Evolutionary conservation across 2,113 vertebrate genomes (phyloP), one percentile per base, ranked within the genome.

Genomic region (Stercorarius parasiticus): DNA sequence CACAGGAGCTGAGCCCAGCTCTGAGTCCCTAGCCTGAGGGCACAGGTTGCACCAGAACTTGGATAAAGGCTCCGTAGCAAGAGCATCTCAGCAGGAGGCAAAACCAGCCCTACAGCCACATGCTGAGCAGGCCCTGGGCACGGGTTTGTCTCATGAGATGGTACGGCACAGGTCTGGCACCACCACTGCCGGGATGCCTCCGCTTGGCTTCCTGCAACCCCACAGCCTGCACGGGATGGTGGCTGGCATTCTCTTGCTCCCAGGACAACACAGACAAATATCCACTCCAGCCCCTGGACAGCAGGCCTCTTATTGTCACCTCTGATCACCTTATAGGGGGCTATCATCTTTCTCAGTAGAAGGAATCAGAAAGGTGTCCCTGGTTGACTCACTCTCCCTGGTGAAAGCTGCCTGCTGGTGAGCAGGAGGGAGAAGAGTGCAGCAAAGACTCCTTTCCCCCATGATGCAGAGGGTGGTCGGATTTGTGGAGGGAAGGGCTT

Each of bases 41-140:
- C 65, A 92, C 79, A 76, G 82, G 72, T 94, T 83, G 65, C 65
- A 45, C 82, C 85, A 92, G 62, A 95, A 93, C 90, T 93, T 88
- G 62, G 6, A 64, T 58, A 50, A 88, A 50, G 25, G 8, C 61
- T 80, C 15, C 0, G 29, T n/a, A 74, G 50, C n/a, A 47, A 45
- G 5, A 69, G 18, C 26, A 43, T 38, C 26, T 49, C 65, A 77
- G 49, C 61, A 88, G 64, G 21, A 81, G 55, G 55, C 65, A 58
- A 77, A 92, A 40, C 13, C 29, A 52, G 16, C 30, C 38, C 76
- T 59, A 10, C 3, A 6, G 73, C 42, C 70, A 47, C 45, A 38
- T 0, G 4, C 13, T 0, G 8, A 70, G 20, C 49, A 66, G 73
- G n/a, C n/a, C 23, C 65, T 58, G n/a, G 52, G 27, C 26, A 38